These are phyloP conservation scores for Tachina grossa DNA, from an alignment of 2,888 invertebrate species.

Conservation along the genomic window DNA sequence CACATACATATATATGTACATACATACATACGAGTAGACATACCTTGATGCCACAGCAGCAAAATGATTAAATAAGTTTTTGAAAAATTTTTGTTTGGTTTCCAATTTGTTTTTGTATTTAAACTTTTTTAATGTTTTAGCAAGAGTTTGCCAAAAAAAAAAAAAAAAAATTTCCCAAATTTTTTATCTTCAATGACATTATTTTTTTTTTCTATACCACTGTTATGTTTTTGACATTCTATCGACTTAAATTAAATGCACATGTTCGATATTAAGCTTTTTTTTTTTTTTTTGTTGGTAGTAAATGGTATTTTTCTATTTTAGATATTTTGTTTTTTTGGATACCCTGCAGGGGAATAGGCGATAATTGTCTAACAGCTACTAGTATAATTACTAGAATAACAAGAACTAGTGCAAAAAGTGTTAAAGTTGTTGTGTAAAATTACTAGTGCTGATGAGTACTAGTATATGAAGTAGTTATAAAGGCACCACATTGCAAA, in stretches of 20 bases:
- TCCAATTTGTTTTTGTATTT: conserved; percentile 18
- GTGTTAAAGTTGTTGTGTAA: too few relatives aligned
- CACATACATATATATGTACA: not conserved
- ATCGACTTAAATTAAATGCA: conserved; percentile 44
- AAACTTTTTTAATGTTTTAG: conserved; percentile 36
- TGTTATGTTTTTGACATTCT: conserved; percentile 38
- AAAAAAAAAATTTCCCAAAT: conserved; percentile 23
- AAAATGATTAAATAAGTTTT: conserved; percentile 56
- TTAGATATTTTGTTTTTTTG: conserved; percentile 2
- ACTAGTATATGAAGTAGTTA: too few relatives aligned
- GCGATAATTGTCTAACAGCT: too few relatives aligned
- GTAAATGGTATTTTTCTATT: conserved; percentile 25
- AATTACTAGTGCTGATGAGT: too few relatives aligned
- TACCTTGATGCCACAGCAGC: conserved; percentile 20
- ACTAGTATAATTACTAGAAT: too few relatives aligned
- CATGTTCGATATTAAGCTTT: conserved; percentile 59
- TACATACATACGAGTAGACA: not conserved
- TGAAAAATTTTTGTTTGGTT: conserved; percentile 14
- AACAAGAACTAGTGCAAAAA: too few relatives aligned
- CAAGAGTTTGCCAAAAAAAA: conserved; percentile 16
- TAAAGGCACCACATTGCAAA: too few relatives aligned
- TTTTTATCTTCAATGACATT: conserved; percentile 43
- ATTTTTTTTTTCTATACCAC: conserved; percentile 5
- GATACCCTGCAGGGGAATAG: too few relatives aligned
- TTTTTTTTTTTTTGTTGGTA: conserved; percentile 2